Conservation (phyloP, 2,113 vertebrate genomes). For the Madoqua kirkii region DNA sequence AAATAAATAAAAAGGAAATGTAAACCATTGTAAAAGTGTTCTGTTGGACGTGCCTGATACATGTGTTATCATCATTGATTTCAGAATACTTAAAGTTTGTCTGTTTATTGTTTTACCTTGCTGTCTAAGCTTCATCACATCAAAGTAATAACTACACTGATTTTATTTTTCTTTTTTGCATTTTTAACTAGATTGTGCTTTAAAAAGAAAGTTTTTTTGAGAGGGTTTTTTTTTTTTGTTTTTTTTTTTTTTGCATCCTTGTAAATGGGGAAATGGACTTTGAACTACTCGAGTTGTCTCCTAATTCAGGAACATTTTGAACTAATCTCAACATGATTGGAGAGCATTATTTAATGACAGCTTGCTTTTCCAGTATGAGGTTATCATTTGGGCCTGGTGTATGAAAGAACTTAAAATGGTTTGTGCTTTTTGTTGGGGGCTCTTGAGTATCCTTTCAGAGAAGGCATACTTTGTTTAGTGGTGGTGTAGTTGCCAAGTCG, state of each 20-base stretch:
- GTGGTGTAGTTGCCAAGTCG: background rate
- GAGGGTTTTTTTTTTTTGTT: background rate
- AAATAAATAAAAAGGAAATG: conserved; percentile 93
- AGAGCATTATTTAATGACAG: background rate
- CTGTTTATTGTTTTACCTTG: conserved; percentile 30
- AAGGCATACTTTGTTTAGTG: background rate
- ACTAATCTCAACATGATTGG: background rate
- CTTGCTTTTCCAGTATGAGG: background rate
- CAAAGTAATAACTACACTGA: background rate
- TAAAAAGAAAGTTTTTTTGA: background rate
- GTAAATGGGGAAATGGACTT: background rate
- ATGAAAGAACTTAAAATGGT: background rate
- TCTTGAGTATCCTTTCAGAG: background rate
- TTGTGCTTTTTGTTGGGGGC: background rate
- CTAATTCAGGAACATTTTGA: background rate
- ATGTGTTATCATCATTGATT: conserved; percentile 52
- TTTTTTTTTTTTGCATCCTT: background rate
- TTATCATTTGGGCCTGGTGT: background rate
- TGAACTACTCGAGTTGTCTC: background rate
- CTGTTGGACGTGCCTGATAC: conserved; percentile 78
- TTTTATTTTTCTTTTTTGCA: background rate
- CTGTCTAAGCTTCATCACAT: conserved; percentile 16
- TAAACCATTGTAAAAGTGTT: conserved; percentile 80
- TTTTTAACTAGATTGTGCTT: background rate
- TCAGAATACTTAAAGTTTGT: conserved; percentile 56